Base-by-base conservation (phyloP, 2,888 invertebrate genomes). In the Micropterix aruncella region DNA sequence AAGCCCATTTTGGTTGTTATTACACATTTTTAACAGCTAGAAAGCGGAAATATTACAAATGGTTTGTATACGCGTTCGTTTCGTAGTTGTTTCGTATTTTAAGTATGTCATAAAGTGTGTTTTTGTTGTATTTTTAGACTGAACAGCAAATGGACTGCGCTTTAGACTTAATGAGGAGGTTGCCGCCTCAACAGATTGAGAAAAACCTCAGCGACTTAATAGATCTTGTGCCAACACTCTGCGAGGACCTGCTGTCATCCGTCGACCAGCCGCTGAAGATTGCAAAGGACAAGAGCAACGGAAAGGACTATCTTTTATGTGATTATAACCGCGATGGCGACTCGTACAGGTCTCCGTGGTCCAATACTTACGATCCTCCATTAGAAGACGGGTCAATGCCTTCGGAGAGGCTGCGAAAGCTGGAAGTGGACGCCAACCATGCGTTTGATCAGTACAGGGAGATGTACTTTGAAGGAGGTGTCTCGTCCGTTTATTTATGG, bases 321-420 rank as follows among this genome's bases (percentile, higher is more conserved):
- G 99, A 99, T 70, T 99, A 99, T 62, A 99, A 99, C 66, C 80
- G 99, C 53, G 99, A 99, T 65, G 97, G 97, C 16, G 99, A 99
- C 68, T 96, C 95, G 1, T 96, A 96, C 67, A 81, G 91, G 57
- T 99, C 97, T 16, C 97, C 97, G 1, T 97, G 97, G 97, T 96
- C 95, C 52, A 99, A 99, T 65, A 87, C 88, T 1, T 99, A 99
- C 58, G 93, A 96, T 63, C 99, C 99, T 14, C 91, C 94, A 0
- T 66, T 99, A 52, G 96, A 97, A 63, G 99, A 99, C 73, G 99
- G 97, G 2, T 92, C 95, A 14, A 87, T 96, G 87, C 99, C 99
- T 12, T 95, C 97, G 14, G 97, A 99, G 58, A 80, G 89, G 55
- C 72, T 99, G 55, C 76, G 99, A 48, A 92, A 91, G 63, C 67